phyloP scores from a whole-genome alignment of 2,797 vertebrate species.

The Pseudochirops cupreus region DNA sequence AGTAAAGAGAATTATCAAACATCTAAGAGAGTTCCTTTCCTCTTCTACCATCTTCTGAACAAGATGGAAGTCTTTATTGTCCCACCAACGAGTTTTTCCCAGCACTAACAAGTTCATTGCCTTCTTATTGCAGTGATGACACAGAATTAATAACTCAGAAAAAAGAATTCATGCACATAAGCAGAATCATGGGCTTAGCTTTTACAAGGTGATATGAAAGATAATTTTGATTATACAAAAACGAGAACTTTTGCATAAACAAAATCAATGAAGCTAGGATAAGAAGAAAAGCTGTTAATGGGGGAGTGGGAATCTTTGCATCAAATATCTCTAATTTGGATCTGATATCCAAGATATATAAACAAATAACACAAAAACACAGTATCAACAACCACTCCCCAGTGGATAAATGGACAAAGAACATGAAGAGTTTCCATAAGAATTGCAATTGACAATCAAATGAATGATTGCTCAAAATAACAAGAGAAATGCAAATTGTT shows the following conservation, averaged over 20 bases:
- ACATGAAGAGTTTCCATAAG: too few species aligned
- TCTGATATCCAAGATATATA: too few species aligned
- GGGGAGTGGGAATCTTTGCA: too few species aligned
- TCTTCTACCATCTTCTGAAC: neutral
- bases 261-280: too few species aligned
- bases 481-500: neutral
- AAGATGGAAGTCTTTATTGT: neutral
- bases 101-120: neutral
- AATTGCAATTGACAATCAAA: too few species aligned
- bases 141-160: neutral
- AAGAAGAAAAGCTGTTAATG: too few species aligned
- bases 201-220: neutral
- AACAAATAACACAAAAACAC: too few species aligned
- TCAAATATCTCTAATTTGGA: too few species aligned
- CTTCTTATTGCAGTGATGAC: neutral
- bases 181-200: neutral
- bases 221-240: neutral
- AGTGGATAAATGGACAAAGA: too few species aligned
- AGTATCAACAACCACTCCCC: too few species aligned
- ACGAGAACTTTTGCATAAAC: neutral
- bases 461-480: too few species aligned
- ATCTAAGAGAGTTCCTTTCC: neutral
- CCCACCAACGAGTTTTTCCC: neutral
- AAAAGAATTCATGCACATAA: neutral
- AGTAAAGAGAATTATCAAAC: too few species aligned